Evolutionary conservation across 2,888 invertebrate genomes (phyloP), one percentile per base, ranked within the genome.

Genomic region (Calephelis perditalis): DNA sequence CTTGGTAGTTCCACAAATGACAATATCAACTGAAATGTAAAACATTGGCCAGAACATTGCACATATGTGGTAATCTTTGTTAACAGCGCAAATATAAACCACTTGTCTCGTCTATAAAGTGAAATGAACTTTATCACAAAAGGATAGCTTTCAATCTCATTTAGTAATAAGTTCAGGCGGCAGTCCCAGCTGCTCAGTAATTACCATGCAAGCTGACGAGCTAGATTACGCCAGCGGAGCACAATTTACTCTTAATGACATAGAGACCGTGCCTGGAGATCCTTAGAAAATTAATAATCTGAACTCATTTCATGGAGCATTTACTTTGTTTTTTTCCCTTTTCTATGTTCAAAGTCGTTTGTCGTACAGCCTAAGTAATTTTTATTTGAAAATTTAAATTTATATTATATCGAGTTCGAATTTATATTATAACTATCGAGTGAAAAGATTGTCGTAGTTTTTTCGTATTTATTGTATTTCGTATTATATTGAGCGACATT

Each of bases 221-320:
- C 52, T 57, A 45, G 45, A 57, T 57, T 57, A 44, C 35, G 44
- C 43, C 52, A 52, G 35, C 40, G 57, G 15, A n/a, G 15, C 57
- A 57, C 57, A 45, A 45, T 57, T 57, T 57, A 57, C 45, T 46
- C 57, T 45, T 57, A 57, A 57, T 57, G 57, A 57, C 52, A 49
- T 26, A 49, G 26, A 49, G 49, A 49, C 35, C 49, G 26, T 26
- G 49, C 49, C 15, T 49, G 49, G 26, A 49, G 49, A 49, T 49
- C 49, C 26, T 49, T 35, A 49, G 49, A 49, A 49, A 49, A 49
- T 49, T 49, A 49, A 49, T 49, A 49, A 49, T 40, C 49, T 49
- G 26, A 49, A 26, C 49, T 40, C 40, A 26, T 49, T 49, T 49
- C 11, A 49, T 15, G 11, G 26, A 49, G 10, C 26, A 10, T 52